These are phyloP conservation scores for Pachyramphus minor DNA, from an alignment of 2,113 vertebrate species.

Conservation along the genomic window DNA sequence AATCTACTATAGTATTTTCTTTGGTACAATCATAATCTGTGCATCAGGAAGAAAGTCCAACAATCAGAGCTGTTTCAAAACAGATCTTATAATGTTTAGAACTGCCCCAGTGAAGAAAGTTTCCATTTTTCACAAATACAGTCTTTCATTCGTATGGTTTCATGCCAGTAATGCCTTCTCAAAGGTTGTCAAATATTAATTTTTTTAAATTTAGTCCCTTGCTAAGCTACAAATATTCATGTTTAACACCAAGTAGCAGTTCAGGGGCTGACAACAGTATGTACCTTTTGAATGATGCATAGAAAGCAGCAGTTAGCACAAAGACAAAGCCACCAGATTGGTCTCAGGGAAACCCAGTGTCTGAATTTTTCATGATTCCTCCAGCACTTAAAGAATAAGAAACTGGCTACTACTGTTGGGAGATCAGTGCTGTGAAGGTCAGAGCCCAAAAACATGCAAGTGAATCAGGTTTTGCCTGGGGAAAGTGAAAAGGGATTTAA, in stretches of 20 bases:
- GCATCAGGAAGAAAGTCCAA: slow-evolving; percentile 33
- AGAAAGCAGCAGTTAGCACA: slow-evolving; percentile 86
- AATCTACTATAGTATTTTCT: neutral
- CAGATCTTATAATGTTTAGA: slow-evolving; percentile 40
- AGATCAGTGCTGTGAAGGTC: slow-evolving; percentile 82
- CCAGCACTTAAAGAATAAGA: slow-evolving; percentile 93
- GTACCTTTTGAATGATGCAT: slow-evolving; percentile 86
- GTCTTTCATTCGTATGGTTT: slow-evolving; percentile 68
- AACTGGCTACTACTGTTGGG: slow-evolving; percentile 83
- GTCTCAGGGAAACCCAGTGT: slow-evolving; percentile 88
- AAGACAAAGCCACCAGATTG: slow-evolving; percentile 94
- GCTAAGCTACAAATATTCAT: slow-evolving; percentile 86
- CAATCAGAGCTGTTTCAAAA: slow-evolving; percentile 59
- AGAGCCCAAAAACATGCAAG: slow-evolving; percentile 77
- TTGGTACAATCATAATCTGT: neutral
- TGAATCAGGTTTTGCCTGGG: slow-evolving; percentile 78
- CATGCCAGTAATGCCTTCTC: slow-evolving; percentile 72
- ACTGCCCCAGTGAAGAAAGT: slow-evolving; percentile 67
- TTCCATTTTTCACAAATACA: slow-evolving; percentile 70
- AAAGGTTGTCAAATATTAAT: slow-evolving; percentile 85
- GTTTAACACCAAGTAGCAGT: slow-evolving; percentile 85
- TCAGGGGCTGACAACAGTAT: slow-evolving; percentile 81
- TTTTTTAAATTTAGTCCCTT: slow-evolving; percentile 84
- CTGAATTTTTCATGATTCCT: slow-evolving; percentile 98
- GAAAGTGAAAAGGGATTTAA: slow-evolving; percentile 77